These are phyloP conservation scores for Microchirus variegatus DNA, from an alignment of 2,797 vertebrate genomes.

Conservation along the genomic window DNA sequence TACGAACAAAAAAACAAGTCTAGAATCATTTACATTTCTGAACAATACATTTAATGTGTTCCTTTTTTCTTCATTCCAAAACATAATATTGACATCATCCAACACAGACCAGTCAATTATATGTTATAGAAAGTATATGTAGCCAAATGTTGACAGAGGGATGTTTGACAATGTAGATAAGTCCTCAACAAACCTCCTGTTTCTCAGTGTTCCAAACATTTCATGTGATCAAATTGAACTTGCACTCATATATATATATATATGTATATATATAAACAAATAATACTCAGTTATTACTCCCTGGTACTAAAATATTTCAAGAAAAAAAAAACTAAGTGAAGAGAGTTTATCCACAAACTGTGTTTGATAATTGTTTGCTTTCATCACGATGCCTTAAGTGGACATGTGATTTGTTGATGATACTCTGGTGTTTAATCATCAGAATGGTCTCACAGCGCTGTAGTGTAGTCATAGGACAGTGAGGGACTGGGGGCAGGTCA, in stretches of 20 bases:
- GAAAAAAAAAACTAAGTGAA: background rate
- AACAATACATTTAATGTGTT: background rate
- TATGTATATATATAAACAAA: slow-evolving; percentile 12
- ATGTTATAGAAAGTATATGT: background rate
- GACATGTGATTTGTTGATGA: slow-evolving; percentile 60
- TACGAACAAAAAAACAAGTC: background rate
- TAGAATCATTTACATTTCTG: background rate
- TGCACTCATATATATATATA: slow-evolving; percentile 40
- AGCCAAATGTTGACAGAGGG: background rate
- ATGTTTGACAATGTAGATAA: background rate
- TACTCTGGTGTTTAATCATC: slow-evolving; percentile 44
- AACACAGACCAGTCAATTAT: background rate
- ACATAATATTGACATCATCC: background rate
- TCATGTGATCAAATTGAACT: slow-evolving; percentile 25
- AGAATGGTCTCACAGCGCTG: slow-evolving; percentile 9
- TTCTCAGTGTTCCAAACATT: slow-evolving; percentile 30
- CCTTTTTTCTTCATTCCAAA: no score
- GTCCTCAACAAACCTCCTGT: slow-evolving; percentile 4
- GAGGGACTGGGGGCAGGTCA: no score
- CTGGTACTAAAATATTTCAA: slow-evolving; percentile 34
- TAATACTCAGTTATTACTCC: slow-evolving; percentile 15
- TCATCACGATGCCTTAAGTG: slow-evolving; percentile 65
- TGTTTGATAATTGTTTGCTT: slow-evolving; percentile 29
- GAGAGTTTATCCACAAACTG: slow-evolving; percentile 23
- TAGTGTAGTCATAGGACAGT: no score